phyloP scores from a whole-genome alignment of 2,797 vertebrate species.

The Melanotaenia trifasciata region DNA sequence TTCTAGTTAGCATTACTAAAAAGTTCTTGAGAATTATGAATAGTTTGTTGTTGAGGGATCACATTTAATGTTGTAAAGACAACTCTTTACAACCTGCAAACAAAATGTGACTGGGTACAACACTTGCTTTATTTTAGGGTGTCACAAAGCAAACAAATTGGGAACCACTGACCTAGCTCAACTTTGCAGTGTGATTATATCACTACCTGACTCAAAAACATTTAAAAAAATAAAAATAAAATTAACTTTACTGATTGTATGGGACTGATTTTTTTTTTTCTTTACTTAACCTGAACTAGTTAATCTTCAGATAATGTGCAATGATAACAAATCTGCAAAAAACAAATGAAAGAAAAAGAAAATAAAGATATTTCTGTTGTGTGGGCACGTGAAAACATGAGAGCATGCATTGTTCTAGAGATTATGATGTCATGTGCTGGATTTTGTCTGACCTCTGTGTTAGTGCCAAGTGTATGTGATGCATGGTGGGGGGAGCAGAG shows the following conservation, averaged over 20 bases:
- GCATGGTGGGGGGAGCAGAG: conserved; percentile 75
- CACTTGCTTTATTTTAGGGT: not conserved
- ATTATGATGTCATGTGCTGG: conserved; percentile 77
- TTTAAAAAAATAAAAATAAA: no score
- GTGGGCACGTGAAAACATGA: conserved; percentile 74
- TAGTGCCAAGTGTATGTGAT: conserved; percentile 77
- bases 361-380: conserved; percentile 40
- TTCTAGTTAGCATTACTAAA: no score
- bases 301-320: conserved; percentile 65
- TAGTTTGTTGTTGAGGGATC: not conserved
- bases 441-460: conserved; percentile 79
- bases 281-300: conserved; percentile 43
- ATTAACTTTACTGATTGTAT: not conserved
- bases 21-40: not conserved
- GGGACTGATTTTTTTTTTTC: not conserved
- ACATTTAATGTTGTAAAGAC: not conserved
- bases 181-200: conserved; percentile 28
- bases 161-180: conserved; percentile 41
- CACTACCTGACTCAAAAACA: conserved; percentile 29
- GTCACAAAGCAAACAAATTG: conserved; percentile 6
- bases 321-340: conserved; percentile 76
- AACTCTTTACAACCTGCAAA: not conserved
- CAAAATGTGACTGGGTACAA: not conserved
- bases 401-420: conserved; percentile 83
- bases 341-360: not conserved